Base-by-base conservation (phyloP, 2,888 invertebrate genomes). In the Sympetrum striolatum region DNA sequence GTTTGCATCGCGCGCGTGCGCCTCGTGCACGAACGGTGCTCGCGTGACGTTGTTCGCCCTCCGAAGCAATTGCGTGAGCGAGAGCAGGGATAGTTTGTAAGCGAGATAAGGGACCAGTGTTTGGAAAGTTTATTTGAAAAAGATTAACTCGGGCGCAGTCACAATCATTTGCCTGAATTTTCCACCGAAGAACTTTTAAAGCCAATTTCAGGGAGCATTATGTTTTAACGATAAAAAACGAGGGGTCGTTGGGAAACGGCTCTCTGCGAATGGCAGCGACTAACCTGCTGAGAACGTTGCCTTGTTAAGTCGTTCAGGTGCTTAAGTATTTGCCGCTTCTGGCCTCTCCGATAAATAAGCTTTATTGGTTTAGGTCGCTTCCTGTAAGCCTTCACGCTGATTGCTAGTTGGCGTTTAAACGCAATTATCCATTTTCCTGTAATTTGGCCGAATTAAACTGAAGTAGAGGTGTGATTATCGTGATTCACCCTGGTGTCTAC, bases 91-190 rank as follows among this genome's bases (percentile, higher is more conserved):
- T 31, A 82, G 82, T 35, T 58, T 48, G 60, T 64, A 60, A 37
- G 86, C 37, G 37, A 86, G 86, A 86, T 86, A 86, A 86, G 86
- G 12, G 86, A 60, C 86, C 60, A 58, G 86, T 86, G 86, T 86
- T 86, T 58, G 86, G 86, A 58, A 60, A 86, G 86, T 86, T 86
- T 64, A 86, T 86, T 86, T 64, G 60, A 58, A 86, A 86, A 86
- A 86, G 86, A 86, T 86, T 86, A 86, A 86, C 60, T 60, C 37
- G 86, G 86, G 86, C 60, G 86, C 86, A 86, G 86, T 64, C 86
- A 37, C 86, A 86, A 86, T 60, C 60, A 86, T 37, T 86, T 37
- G 86, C 18, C 73, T 31, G 73, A 73, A 73, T 73, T 73, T 73
- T 73, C 73, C 73, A 15, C 25, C 31, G 25, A 73, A 14, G 73